phyloP scores from a whole-genome alignment of 2,113 vertebrate genomes.

The Thamnaconus septentrionalis region DNA sequence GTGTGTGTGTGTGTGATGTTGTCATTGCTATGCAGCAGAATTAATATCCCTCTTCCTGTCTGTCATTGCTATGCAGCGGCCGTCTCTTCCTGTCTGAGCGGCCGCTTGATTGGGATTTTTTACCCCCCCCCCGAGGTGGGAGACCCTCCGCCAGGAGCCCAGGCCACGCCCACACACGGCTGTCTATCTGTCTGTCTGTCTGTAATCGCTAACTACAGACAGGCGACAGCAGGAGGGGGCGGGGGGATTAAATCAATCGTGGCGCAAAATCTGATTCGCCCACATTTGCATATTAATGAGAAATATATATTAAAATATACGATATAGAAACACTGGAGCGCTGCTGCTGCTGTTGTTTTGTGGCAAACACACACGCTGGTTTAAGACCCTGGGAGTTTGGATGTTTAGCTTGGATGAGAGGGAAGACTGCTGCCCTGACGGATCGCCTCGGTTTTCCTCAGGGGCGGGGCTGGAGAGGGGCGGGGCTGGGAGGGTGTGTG shows the following conservation, averaged over 20 bases:
- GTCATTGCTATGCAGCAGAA: slow-evolving; percentile 42
- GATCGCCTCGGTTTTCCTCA: too few relatives aligned
- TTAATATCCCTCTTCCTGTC: slow-evolving; percentile 62
- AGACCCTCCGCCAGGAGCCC: slow-evolving; percentile 62
- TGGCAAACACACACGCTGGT: slow-evolving; percentile 61
- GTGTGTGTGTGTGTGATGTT: slow-evolving; percentile 10
- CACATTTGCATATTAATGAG: slow-evolving; percentile 82
- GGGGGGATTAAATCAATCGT: slow-evolving; percentile 80
- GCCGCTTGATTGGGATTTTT: slow-evolving; percentile 71
- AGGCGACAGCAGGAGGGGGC: slow-evolving; percentile 61
- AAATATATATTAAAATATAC: slow-evolving; percentile 67
- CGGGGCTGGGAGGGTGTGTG: too few relatives aligned
- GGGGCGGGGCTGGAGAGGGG: slow-evolving; percentile 13
- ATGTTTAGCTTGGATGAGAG: too few relatives aligned
- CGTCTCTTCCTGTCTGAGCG: slow-evolving; percentile 56
- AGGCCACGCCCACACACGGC: slow-evolving; percentile 67
- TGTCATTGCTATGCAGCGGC: slow-evolving; percentile 65
- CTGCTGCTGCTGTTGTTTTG: too few relatives aligned
- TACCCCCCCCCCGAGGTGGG: slow-evolving; percentile 54
- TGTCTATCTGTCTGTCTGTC: slow-evolving; percentile 30
- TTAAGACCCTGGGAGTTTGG: slow-evolving; percentile 57
- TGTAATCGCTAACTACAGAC: slow-evolving; percentile 79
- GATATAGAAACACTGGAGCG: background rate
- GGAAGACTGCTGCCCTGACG: too few relatives aligned
- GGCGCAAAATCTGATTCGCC: slow-evolving; percentile 71